phyloP scores from a whole-genome alignment of 2,797 vertebrate species.

The Decapterus maruadsi region DNA sequence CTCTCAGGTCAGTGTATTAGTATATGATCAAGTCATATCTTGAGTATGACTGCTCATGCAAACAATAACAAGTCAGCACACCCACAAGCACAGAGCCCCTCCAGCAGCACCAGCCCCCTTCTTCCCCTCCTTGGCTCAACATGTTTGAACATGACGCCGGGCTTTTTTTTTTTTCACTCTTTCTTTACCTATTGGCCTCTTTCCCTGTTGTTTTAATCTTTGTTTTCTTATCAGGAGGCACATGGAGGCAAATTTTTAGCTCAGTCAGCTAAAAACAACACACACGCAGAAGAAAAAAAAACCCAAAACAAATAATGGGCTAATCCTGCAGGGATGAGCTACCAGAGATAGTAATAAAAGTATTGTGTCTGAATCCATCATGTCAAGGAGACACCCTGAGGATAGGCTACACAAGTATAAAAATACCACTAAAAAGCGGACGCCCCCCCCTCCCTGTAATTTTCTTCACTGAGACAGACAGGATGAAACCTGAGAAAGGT shows the following conservation, averaged over 20 bases:
- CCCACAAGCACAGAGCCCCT: constrained; percentile 53
- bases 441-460: constrained; percentile 15
- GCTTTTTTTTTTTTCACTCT: constrained; percentile 46
- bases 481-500: constrained; percentile 42
- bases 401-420: constrained; percentile 8
- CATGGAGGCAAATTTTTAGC: constrained; percentile 56
- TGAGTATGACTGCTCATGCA: constrained; percentile 39
- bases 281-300: neutral
- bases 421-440: constrained; percentile 28
- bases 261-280: constrained; percentile 61
- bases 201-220: constrained; percentile 46
- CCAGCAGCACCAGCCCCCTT: constrained; percentile 6
- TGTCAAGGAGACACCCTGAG: constrained; percentile 10
- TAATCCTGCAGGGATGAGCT: constrained; percentile 24
- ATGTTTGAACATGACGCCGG: constrained; percentile 56
- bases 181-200: constrained; percentile 39
- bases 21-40: constrained; percentile 26
- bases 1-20: constrained; percentile 17
- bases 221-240: constrained; percentile 64
- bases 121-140: constrained; percentile 45
- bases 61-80: constrained; percentile 56
- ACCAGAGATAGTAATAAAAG: constrained; percentile 29
- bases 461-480: constrained; percentile 35
- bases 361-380: constrained; percentile 26
- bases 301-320: constrained; percentile 44